A percentile compares a stretch with the other conserved stretches of the same genome.
Evolutionary conservation across 2,797 vertebrate species (phyloP).

Genomic region (Lithobates pipiens): DNA sequence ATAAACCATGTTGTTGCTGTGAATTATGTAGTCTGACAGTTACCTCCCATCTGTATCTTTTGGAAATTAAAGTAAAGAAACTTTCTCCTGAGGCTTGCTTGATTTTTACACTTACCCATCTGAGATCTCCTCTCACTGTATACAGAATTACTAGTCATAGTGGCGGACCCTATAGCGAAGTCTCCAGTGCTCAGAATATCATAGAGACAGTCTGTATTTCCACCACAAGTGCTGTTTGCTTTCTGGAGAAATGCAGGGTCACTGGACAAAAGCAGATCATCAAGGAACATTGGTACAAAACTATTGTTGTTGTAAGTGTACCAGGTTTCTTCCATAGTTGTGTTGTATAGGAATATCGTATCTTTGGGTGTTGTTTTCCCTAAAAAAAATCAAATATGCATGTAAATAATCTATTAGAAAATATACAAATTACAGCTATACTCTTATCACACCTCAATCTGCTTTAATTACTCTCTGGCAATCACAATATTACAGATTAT

Average conservation of each 20-base stretch:
- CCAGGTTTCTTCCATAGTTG: slow-evolving; percentile 38
- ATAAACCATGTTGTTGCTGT: too few species aligned
- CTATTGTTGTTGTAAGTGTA: slow-evolving; percentile 60
- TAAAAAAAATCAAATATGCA: background rate
- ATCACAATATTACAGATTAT: too few species aligned
- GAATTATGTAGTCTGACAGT: too few species aligned
- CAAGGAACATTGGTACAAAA: slow-evolving; percentile 54
- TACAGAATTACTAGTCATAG: background rate
- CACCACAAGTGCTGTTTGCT: slow-evolving; percentile 54
- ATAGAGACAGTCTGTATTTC: slow-evolving; percentile 50
- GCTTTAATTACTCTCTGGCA: too few species aligned
- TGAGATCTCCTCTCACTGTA: slow-evolving; percentile 24
- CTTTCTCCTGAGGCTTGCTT: too few species aligned
- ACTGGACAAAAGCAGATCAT: slow-evolving; percentile 38
- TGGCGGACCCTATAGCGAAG: slow-evolving; percentile 36
- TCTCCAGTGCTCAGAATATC: slow-evolving; percentile 55
- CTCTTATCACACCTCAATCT: too few species aligned
- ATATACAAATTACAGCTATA: too few species aligned
- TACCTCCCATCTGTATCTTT: too few species aligned
- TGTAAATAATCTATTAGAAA: too few species aligned
- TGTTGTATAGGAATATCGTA: slow-evolving; percentile 41
- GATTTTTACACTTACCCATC: slow-evolving; percentile 25
- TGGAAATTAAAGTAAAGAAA: too few species aligned
- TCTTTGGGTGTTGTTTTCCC: slow-evolving; percentile 52
- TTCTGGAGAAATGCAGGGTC: slow-evolving; percentile 25